phyloP scores from a whole-genome alignment of 2,888 invertebrate genomes.

The Atethmia centrago region DNA sequence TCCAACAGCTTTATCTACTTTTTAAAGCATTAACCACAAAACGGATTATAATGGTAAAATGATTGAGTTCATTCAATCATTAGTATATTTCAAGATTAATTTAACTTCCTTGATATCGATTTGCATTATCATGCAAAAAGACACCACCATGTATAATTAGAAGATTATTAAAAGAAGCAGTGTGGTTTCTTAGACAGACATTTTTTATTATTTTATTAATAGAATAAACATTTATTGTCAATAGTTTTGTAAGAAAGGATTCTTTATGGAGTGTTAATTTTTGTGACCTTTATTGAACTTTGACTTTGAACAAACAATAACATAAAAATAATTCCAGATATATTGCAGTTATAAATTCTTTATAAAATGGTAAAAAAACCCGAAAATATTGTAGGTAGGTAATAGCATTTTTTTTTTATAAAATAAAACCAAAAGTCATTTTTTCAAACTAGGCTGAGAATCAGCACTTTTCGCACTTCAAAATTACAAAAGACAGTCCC shows the following conservation, averaged over 20 bases:
- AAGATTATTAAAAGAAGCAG: conserved; percentile 5
- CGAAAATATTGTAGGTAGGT: neutral
- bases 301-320: neutral
- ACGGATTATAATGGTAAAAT: conserved; percentile 4
- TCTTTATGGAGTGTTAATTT: conserved; percentile 7
- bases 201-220: too few species aligned
- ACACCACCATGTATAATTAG: neutral
- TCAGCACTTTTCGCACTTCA: too few species aligned
- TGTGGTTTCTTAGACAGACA: neutral
- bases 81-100: neutral
- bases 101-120: conserved; percentile 17
- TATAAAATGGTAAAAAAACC: neutral
- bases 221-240: neutral
- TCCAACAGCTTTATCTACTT: neutral
- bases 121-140: conserved; percentile 44
- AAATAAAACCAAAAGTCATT: too few species aligned
- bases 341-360: neutral
- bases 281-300: conserved; percentile 25
- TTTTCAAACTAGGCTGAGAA: too few species aligned
- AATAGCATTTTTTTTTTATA: too few species aligned
- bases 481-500: too few species aligned
- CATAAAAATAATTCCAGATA: neutral
- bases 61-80: conserved; percentile 19
- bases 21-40: neutral
- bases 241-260: neutral